A percentile compares a stretch with the other conserved stretches of the same genome.
Evolutionary conservation across 2,888 invertebrate species (phyloP).

Genomic region (Drosophila affinis): DNA sequence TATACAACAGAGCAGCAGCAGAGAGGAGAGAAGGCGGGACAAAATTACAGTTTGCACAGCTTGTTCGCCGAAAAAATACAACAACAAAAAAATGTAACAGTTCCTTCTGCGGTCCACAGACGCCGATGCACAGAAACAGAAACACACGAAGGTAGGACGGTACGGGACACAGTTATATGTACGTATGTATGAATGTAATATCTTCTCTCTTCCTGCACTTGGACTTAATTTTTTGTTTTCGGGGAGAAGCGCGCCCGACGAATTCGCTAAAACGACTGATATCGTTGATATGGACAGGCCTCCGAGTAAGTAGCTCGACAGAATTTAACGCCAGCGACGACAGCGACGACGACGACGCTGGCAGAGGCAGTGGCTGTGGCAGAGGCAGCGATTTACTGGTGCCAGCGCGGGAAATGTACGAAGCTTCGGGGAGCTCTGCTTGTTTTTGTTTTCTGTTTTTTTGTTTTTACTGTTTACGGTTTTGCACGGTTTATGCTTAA

Average conservation of each 20-base stretch:
- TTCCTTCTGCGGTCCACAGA: conserved; percentile 25
- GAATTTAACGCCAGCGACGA: conserved; percentile 58
- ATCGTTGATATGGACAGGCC: conserved; percentile 77
- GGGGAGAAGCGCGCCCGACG: conserved; percentile 70
- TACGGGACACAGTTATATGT: conserved; percentile 40
- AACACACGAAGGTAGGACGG: not conserved
- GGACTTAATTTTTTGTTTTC: conserved; percentile 12
- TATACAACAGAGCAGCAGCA: conserved; percentile 29
- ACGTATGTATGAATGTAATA: conserved; percentile 13
- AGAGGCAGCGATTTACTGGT: conserved; percentile 36
- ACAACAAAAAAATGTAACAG: not conserved
- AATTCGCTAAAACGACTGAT: conserved; percentile 79
- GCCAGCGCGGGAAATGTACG: conserved; percentile 56
- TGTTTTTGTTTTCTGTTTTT: conserved; percentile 25
- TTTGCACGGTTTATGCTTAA: conserved; percentile 28
- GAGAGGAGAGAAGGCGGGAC: conserved; percentile 30
- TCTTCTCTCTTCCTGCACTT: conserved; percentile 29
- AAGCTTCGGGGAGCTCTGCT: conserved; percentile 23
- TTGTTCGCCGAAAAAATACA: not conserved
- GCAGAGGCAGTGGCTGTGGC: conserved; percentile 29
- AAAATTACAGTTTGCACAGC: conserved; percentile 61
- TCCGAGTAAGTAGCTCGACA: conserved; percentile 67
- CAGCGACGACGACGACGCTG: conserved; percentile 44
- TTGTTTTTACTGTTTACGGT: conserved; percentile 26
- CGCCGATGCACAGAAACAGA: not conserved